Conservation (phyloP, 2,113 vertebrate genomes). For the Nothoprocta pentlandii region DNA sequence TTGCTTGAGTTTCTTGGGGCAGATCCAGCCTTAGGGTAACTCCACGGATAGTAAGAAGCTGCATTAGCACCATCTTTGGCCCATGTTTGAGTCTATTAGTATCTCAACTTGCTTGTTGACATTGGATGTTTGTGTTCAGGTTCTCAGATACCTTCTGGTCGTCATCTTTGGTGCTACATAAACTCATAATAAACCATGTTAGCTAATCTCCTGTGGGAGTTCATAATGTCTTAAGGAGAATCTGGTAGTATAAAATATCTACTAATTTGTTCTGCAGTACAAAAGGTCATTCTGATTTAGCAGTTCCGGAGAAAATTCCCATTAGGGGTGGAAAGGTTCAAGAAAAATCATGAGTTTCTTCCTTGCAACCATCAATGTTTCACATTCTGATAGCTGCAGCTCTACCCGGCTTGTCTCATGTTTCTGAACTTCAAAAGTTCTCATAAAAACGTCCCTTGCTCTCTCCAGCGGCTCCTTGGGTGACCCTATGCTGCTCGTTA, state of each 20-base stretch:
- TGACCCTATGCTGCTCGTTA: not conserved
- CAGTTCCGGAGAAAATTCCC: constrained; percentile 11
- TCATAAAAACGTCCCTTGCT: not conserved
- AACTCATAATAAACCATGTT: not conserved
- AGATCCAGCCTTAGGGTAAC: constrained; percentile 4
- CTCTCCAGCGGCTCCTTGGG: not conserved
- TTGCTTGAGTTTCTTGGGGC: not conserved
- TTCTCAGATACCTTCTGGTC: not conserved
- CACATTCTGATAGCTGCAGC: not conserved
- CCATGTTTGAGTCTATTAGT: not conserved
- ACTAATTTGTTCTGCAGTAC: not conserved
- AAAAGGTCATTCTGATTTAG: constrained; percentile 20
- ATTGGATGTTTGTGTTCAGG: not conserved
- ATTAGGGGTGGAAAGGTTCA: constrained; percentile 11
- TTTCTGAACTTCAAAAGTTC: not conserved
- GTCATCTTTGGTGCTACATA: not conserved
- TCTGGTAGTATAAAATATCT: constrained; percentile 4
- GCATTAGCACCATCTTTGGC: not conserved
- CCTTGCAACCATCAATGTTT: not conserved
- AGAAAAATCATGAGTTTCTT: not conserved
- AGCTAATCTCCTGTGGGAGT: constrained; percentile 25
- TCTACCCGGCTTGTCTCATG: not conserved
- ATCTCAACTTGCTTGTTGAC: not conserved
- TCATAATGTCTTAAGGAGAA: constrained; percentile 36
- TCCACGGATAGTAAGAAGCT: not conserved